Conservation (phyloP, 2,797 vertebrate genomes). For the Hemibagrus guttatus region DNA sequence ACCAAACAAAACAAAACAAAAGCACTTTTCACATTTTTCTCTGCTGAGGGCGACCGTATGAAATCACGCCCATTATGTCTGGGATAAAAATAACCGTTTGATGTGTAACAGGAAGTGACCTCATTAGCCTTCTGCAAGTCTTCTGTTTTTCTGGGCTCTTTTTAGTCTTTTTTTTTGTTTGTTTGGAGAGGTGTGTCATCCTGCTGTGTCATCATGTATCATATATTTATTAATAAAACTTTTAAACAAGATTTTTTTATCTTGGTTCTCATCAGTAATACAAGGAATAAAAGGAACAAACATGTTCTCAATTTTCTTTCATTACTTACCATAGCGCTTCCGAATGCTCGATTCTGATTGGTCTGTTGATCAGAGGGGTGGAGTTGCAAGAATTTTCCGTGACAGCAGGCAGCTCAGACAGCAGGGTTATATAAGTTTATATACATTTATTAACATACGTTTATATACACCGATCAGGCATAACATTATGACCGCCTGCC, state of each 20-base stretch:
- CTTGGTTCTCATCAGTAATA: neutral
- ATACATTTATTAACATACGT: too few species aligned
- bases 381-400: neutral
- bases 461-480: too few species aligned
- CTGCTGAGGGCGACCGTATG: neutral
- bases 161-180: neutral
- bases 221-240: neutral
- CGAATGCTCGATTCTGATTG: neutral
- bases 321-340: neutral
- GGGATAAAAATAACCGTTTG: constrained; percentile 34
- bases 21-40: neutral
- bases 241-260: neutral
- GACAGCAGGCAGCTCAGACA: neutral
- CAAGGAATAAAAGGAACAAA: neutral
- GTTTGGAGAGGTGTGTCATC: neutral
- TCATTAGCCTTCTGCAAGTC: constrained; percentile 11
- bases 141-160: neutral
- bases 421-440: neutral
- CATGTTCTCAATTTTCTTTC: neutral
- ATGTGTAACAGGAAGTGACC: constrained; percentile 45
- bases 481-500: too few species aligned
- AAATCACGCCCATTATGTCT: constrained; percentile 14
- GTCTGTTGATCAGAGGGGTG: neutral
- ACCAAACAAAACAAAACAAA: neutral
- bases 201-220: neutral